These are phyloP conservation scores for Caenorhabditis drosophilae DNA, from an alignment of 2,888 invertebrate species.

Conservation along the genomic window DNA sequence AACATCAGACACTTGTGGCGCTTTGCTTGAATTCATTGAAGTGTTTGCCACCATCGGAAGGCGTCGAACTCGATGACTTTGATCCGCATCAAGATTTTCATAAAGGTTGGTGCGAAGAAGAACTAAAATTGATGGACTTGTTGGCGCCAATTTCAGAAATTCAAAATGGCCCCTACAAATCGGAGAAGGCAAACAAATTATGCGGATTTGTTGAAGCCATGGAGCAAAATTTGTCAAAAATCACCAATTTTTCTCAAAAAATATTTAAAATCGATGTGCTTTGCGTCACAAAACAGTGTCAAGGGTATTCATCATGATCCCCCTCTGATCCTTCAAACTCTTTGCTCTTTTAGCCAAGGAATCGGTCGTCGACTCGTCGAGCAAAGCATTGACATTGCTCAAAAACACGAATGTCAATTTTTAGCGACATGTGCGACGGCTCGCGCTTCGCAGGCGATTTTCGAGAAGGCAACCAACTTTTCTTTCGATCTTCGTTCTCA, in stretches of 20 bases:
- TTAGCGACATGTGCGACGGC: constrained; percentile 45
- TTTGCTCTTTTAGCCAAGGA: constrained; percentile 32
- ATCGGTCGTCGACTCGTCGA: constrained; percentile 34
- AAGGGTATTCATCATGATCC: constrained; percentile 21
- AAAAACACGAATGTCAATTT: constrained; percentile 22
- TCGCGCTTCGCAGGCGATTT: constrained; percentile 42
- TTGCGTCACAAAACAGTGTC: constrained; percentile 39
- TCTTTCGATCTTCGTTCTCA: background rate
- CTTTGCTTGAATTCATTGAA: constrained; percentile 39
- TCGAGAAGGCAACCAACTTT: constrained; percentile 22
- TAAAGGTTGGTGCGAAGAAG: constrained; percentile 10
- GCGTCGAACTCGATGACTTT: constrained; percentile 7
- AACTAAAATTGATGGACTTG: no score
- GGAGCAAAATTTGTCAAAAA: constrained; percentile 34
- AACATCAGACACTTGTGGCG: no score
- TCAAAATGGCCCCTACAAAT: constrained; percentile 29
- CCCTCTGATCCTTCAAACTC: background rate
- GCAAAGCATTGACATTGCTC: constrained; percentile 27
- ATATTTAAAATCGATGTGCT: constrained; percentile 53
- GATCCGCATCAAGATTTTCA: constrained; percentile 42
- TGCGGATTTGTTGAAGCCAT: constrained; percentile 34
- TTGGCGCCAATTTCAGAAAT: constrained; percentile 39
- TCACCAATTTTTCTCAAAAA: constrained; percentile 8
- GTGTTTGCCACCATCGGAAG: background rate
- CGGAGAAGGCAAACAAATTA: constrained; percentile 39